Conservation (phyloP, 2,797 vertebrate genomes). For the Psittacula derbiana region DNA sequence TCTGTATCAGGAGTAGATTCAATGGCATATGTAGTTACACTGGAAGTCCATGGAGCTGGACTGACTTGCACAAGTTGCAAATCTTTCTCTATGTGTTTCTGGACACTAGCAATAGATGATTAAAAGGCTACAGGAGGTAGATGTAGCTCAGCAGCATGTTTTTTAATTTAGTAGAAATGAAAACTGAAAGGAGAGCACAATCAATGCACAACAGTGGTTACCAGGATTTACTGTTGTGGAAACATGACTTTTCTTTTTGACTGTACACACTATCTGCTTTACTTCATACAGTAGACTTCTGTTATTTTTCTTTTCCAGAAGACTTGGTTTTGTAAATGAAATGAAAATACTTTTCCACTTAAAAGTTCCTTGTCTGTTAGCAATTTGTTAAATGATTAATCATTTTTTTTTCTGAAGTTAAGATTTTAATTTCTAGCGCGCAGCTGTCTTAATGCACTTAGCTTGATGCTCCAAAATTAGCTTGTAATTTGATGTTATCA, state of each 20-base stretch:
- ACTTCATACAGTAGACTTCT: not conserved
- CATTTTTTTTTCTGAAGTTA: not conserved
- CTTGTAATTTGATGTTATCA: conserved; percentile 56
- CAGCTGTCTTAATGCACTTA: conserved; percentile 39
- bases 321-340: not conserved
- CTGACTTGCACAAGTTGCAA: not conserved
- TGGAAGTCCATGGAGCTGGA: not conserved
- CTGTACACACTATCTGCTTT: not conserved
- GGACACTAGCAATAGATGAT: not conserved
- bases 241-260: conserved; percentile 8
- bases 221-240: conserved; percentile 9
- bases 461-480: conserved; percentile 49
- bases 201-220: not conserved
- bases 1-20: not conserved
- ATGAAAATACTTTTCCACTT: conserved; percentile 20
- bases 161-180: conserved; percentile 2
- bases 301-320: not conserved
- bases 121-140: not conserved
- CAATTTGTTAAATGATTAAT: conserved; percentile 26
- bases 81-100: not conserved
- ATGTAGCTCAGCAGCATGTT: not conserved
- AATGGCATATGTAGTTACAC: not conserved
- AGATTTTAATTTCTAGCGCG: conserved; percentile 43
- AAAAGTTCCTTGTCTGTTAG: not conserved
- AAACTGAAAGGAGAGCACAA: not conserved